These are phyloP conservation scores for Chrysocyon brachyurus DNA, from an alignment of 2,797 vertebrate species.

Conservation along the genomic window DNA sequence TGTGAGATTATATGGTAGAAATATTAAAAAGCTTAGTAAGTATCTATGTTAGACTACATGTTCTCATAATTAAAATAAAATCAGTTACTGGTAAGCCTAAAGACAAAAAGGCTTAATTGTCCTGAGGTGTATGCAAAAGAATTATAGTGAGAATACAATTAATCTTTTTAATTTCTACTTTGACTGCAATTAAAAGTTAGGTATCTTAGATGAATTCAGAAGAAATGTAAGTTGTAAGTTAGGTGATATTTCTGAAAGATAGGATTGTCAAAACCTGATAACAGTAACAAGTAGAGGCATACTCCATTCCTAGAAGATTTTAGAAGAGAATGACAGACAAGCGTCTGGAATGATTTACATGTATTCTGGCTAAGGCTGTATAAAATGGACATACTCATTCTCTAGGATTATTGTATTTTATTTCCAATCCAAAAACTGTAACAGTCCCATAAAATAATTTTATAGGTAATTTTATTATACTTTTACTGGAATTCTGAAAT, in stretches of 20 bases:
- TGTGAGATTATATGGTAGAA: not conserved
- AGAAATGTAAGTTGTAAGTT: not conserved
- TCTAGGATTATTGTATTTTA: not conserved
- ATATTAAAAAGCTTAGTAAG: not conserved
- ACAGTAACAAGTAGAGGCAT: not conserved
- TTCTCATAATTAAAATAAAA: conserved; percentile 16
- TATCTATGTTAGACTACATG: not conserved
- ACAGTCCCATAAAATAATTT: conserved; percentile 5
- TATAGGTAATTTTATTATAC: conserved; percentile 19
- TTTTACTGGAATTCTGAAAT: conserved; percentile 23
- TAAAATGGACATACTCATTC: not conserved
- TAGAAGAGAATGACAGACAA: conserved; percentile 10
- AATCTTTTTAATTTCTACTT: not conserved
- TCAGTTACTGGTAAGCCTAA: not conserved
- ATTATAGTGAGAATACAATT: not conserved
- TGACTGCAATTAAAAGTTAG: not conserved
- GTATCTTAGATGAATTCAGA: not conserved
- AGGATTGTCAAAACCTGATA: not conserved
- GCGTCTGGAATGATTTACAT: not conserved
- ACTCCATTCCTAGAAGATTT: not conserved
- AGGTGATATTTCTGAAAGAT: conserved; percentile 36
- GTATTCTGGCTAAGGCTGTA: not conserved
- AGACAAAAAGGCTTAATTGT: conserved; percentile 1
- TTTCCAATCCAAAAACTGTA: not conserved
- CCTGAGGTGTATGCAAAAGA: not conserved